Evolutionary conservation across 2,113 vertebrate species (phyloP).

Genomic region (human): GRCh38 chr11:14530001-14530500

Average conservation of each 20-base stretch:
- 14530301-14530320: not conserved
- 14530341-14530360: not conserved
- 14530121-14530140: not conserved
- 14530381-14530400: not conserved
- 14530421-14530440: not conserved
- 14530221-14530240: not conserved
- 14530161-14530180: not conserved
- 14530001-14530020: not conserved
- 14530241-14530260: not conserved
- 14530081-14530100: not conserved
- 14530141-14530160: not conserved
- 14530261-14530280: not conserved
- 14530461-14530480: not conserved
- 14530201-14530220: not conserved
- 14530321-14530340: too few relatives aligned
- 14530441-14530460: not conserved
- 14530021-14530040: not conserved
- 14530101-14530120: not conserved
- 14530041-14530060: not conserved
- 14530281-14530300: not conserved
- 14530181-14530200: not conserved
- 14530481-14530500: not conserved
- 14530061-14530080: not conserved
- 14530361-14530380: not conserved
- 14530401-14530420: not conserved